phyloP scores from a whole-genome alignment of 2,888 invertebrate species.

The Tiliacea aurago region DNA sequence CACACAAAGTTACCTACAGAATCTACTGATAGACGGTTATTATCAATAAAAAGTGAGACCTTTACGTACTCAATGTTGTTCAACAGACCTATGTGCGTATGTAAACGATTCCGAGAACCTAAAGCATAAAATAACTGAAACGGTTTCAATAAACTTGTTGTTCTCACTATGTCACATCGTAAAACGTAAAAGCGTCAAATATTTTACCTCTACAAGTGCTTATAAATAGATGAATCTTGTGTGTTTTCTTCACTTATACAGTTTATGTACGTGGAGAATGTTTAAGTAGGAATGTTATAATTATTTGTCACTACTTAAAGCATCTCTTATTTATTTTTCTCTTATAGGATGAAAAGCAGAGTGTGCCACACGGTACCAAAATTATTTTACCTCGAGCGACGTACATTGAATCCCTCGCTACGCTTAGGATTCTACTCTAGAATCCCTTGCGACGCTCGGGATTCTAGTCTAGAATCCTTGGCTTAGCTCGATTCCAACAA shows the following conservation, averaged over 20 bases:
- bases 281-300: too few relatives aligned
- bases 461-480: too few relatives aligned
- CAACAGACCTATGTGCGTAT: neutral
- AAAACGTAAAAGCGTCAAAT: constrained; percentile 50
- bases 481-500: too few relatives aligned
- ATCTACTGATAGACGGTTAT: neutral
- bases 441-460: too few relatives aligned
- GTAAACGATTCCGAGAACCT: constrained; percentile 19
- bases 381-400: too few relatives aligned
- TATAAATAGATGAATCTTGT: constrained; percentile 26
- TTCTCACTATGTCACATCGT: constrained; percentile 43
- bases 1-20: neutral
- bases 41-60: constrained; percentile 4
- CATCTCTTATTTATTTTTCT: too few relatives aligned
- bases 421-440: too few relatives aligned
- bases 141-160: constrained; percentile 46
- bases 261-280: neutral
- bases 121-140: constrained; percentile 38
- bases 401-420: too few relatives aligned
- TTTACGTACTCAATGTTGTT: neutral
- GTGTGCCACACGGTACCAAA: too few relatives aligned
- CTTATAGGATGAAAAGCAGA: too few relatives aligned
- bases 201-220: constrained; percentile 24
- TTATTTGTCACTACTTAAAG: too few relatives aligned
- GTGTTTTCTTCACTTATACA: neutral